Percentiles rank a stretch among this genome's conserved stretches.
Conservation (phyloP, 2,888 invertebrate genomes). For the Dioctria rufipes region DNA sequence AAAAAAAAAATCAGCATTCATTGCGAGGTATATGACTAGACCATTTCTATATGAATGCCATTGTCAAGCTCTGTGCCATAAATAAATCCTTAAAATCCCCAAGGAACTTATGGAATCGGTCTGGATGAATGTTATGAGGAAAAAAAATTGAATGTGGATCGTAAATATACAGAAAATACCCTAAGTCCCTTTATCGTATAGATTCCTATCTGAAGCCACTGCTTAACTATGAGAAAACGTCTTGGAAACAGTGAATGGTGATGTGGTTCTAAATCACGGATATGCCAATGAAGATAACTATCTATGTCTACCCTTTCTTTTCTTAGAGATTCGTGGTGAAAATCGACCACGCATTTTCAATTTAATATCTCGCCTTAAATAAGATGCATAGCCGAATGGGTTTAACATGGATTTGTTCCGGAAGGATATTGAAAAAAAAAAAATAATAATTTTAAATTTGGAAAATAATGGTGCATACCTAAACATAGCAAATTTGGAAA, state of each 20-base stretch:
- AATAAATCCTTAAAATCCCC: conserved; percentile 57
- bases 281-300: conserved; percentile 45
- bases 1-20: conserved; percentile 7
- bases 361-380: conserved; percentile 40
- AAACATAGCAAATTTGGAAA: no score
- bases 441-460: no score
- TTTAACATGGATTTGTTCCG: conserved; percentile 30
- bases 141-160: conserved; percentile 51
- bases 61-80: conserved; percentile 53
- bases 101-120: conserved; percentile 47
- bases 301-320: conserved; percentile 29
- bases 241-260: conserved; percentile 27
- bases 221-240: not conserved
- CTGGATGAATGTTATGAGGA: conserved; percentile 30
- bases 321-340: conserved; percentile 7
- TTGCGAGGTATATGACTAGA: conserved; percentile 5
- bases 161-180: conserved; percentile 41
- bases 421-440: conserved; percentile 5
- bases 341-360: conserved; percentile 42
- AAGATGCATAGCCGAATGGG: conserved; percentile 39
- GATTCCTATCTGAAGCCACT: conserved; percentile 18
- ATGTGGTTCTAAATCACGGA: conserved; percentile 34
- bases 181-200: conserved; percentile 8
- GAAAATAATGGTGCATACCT: no score
- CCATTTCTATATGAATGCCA: conserved; percentile 50